Evolutionary conservation across 2,888 invertebrate genomes (phyloP), one percentile per base, ranked within the genome.

Genomic region (Phania funesta): DNA sequence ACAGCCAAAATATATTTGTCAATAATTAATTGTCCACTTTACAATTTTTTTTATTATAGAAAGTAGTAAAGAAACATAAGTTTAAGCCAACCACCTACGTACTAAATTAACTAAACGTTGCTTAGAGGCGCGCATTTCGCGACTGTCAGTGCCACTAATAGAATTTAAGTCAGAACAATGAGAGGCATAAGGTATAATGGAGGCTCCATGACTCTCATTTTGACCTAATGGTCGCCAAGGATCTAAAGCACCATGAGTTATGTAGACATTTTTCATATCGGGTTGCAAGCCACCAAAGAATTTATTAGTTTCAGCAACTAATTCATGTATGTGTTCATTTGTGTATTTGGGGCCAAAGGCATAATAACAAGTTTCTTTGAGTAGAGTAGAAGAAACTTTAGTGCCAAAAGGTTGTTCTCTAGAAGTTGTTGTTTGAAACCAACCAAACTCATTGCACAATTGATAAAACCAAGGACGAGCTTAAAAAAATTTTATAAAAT

Each of bases 381-480:
- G 88, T 2, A 89, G 75, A 2, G 85, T 80, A 13, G 85, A 86
- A 1, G 91, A 90, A 75, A 90, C 89, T 38, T 85, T 87, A 5
- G 54, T 86, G 22, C 91, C 90, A 13, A 93, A 93, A 0, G 95
- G 94, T 80, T 94, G 94, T 0, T 91, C 87, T 0, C 86, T 60
- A 11, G 93, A 93, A 80, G 91, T 93, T 0, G 96, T 94, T 2
- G 95, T 94, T 91, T 96, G 96, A 90, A 93, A 96, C 92, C 94
- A 97, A 68, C 96, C 97, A 89, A 94, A 97, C 91, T 97, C 96
- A 65, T 94, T 94, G 90, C 97, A 97, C 0, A 96, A 96, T 90
- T 97, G 97, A 89, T 95, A 96, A 0, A 92, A 92, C 96, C 96
- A 96, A 58, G 94, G 93, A 0, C 96, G 93, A 89, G 92, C 95